These are phyloP conservation scores for Nilaparvata lugens DNA, from an alignment of 1,140 invertebrate species.

Conservation along the genomic window DNA sequence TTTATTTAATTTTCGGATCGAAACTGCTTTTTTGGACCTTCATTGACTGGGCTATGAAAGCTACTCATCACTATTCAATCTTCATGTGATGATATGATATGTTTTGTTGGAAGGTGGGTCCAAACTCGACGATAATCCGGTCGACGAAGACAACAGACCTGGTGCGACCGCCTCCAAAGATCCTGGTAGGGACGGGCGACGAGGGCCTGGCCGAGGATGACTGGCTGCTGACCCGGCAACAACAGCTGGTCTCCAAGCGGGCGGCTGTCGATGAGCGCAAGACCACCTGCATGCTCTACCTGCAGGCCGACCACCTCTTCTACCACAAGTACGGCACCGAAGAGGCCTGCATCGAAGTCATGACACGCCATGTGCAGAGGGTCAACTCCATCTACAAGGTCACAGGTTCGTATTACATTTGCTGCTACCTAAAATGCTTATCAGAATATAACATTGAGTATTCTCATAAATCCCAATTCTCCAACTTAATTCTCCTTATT, in stretches of 20 bases:
- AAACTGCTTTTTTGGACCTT: no score
- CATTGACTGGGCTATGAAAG: no score
- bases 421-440: not conserved
- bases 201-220: constrained; percentile 24
- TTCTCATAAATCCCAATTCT: no score
- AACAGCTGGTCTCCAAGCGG: constrained; percentile 52
- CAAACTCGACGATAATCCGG: not conserved
- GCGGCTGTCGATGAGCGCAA: constrained; percentile 65
- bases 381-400: constrained; percentile 87
- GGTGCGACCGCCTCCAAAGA: not conserved
- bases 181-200: constrained; percentile 15
- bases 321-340: constrained; percentile 85
- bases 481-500: no score
- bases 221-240: constrained; percentile 23
- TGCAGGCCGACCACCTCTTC: constrained; percentile 92
- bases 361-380: constrained; percentile 87
- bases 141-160: not conserved
- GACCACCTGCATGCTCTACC: constrained; percentile 70
- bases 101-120: not conserved
- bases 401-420: constrained; percentile 52
- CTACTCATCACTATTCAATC: no score
- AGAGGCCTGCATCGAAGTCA: constrained; percentile 90
- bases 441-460: no score
- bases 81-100: no score
- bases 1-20: no score